Conservation (phyloP, 2,888 invertebrate species). For the Perdita meconis region DNA sequence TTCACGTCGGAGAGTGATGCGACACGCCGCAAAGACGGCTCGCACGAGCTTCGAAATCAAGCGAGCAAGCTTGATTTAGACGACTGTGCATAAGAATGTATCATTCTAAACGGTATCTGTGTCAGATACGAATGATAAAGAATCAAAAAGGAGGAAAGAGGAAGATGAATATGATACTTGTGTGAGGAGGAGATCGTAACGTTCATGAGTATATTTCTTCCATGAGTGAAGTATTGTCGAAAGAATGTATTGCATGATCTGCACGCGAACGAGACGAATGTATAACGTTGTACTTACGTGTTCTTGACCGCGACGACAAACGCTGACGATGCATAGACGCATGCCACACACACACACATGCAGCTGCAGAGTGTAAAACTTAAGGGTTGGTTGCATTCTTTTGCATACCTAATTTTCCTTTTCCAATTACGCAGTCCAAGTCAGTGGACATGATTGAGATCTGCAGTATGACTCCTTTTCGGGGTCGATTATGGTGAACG, state of each 20-base stretch:
- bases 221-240: background rate
- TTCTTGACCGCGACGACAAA: slow-evolving; percentile 44
- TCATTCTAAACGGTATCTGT: slow-evolving; percentile 5
- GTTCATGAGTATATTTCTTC: slow-evolving; percentile 10
- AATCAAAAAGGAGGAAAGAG: background rate
- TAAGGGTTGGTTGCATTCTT: slow-evolving; percentile 35
- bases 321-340: slow-evolving; percentile 32
- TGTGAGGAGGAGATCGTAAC: background rate
- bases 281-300: slow-evolving; percentile 53
- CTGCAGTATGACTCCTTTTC: slow-evolving; percentile 32
- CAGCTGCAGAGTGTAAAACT: slow-evolving; percentile 26
- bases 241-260: background rate
- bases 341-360: background rate
- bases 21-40: background rate
- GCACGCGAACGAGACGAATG: slow-evolving; percentile 14
- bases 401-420: slow-evolving; percentile 48
- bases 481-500: slow-evolving; percentile 40
- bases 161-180: no score
- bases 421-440: slow-evolving; percentile 31
- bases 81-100: slow-evolving; percentile 3
- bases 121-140: slow-evolving; percentile 1
- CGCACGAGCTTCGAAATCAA: background rate
- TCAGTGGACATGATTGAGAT: slow-evolving; percentile 35
- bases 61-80: slow-evolving; percentile 9
- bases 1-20: background rate